These are phyloP conservation scores for Dreissena rostriformis DNA, from an alignment of 1,140 invertebrate species.

Conservation along the genomic window DNA sequence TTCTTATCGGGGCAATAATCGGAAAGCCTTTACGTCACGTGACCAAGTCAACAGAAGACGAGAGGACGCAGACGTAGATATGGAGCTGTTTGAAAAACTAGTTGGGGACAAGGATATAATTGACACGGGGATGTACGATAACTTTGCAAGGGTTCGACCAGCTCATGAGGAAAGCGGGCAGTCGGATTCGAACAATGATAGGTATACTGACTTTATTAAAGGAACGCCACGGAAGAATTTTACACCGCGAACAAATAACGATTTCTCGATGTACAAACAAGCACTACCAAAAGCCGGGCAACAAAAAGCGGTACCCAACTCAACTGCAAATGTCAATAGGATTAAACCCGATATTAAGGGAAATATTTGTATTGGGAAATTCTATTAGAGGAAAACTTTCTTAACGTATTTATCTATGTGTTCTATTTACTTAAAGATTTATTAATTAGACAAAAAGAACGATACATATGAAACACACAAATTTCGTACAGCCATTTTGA, in stretches of 20 bases:
- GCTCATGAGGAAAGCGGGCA: conserved; percentile 13
- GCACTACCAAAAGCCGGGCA: conserved; percentile 14
- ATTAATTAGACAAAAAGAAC: no score
- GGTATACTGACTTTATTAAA: conserved; percentile 22
- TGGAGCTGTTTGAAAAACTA: conserved; percentile 49
- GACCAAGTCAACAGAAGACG: neutral
- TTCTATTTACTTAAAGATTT: no score
- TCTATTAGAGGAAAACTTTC: no score
- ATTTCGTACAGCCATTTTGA: no score
- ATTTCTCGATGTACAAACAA: conserved; percentile 33
- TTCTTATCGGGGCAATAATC: neutral
- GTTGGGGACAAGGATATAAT: conserved; percentile 51
- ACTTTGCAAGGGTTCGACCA: conserved; percentile 44
- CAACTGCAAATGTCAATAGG: neutral
- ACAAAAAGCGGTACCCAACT: neutral
- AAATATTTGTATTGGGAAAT: no score
- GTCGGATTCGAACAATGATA: conserved; percentile 29
- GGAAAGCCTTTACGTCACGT: neutral
- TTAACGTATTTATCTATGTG: no score
- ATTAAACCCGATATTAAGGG: neutral
- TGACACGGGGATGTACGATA: conserved; percentile 38
- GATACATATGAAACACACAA: no score
- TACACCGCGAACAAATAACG: conserved; percentile 38
- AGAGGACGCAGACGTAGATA: conserved; percentile 42
- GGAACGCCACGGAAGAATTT: conserved; percentile 27